Base-by-base conservation (phyloP, 2,113 vertebrate genomes). In the Hippoglossus stenolepis region DNA sequence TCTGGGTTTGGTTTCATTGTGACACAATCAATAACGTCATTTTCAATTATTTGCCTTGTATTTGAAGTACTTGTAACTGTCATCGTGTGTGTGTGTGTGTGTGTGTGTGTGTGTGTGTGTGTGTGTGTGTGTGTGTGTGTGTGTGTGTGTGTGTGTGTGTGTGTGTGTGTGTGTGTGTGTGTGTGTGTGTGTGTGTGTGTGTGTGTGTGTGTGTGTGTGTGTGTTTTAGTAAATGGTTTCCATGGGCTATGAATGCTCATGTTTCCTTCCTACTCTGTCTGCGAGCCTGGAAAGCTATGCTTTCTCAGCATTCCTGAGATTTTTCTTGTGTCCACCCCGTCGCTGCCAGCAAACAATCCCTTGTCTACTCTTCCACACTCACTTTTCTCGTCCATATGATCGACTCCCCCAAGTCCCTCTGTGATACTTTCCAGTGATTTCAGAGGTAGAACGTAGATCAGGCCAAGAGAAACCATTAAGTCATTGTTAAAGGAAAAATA, bases 271-370 rank as follows among this genome's bases (percentile, higher is more conserved):
- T 79, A 56, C 69, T 70, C 82, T 40, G 54, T 79, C 82, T 79
- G 61, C 17, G 60, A 68, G 82, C 67, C n/a, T 73, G 85, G 74
- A 86, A 78, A 81, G 74, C 80, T 72, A 61, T 73, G 82, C 87
- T 91, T 91, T 90, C 85, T 88, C 80, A 85, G 86, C 91, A 94
- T 95, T 95, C 94, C 91, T 89, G 80, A 83, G 82, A 93, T 94
- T 92, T 90, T 94, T 94, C 82, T 74, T 71, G 69, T 81, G 71
- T 84, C 86, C 87, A 88, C 87, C 79, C 86, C 43, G 74, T 86
- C 67, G 51, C 87, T 91, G 88, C 82, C 85, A 88, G 84, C 87
- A 91, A 78, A 85, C 78, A 62, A 82, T 87, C 82, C 79, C 75
- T 87, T 90, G 91, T 89, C 83, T 23, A 77, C 70, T 82, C 77